A percentile compares a stretch with the other conserved stretches of the same genome.
These are phyloP conservation scores for Ceraclea dissimilis DNA, from an alignment of 2,888 invertebrate genomes.

Conservation along the genomic window DNA sequence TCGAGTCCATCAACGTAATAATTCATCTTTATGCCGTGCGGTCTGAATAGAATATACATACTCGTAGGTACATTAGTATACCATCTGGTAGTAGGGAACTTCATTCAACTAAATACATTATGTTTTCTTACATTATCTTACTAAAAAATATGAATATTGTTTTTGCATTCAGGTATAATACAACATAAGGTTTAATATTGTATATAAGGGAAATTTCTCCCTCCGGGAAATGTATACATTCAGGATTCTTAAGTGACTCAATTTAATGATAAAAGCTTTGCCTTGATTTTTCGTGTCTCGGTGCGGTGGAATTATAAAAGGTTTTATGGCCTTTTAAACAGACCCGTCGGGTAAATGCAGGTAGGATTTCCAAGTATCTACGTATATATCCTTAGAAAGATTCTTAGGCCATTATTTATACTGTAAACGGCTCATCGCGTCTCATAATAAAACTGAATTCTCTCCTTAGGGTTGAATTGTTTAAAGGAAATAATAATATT, in stretches of 20 bases:
- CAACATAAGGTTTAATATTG: too few relatives aligned
- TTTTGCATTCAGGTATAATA: too few relatives aligned
- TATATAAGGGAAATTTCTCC: not conserved
- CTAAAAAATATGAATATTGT: too few relatives aligned
- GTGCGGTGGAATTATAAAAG: slow-evolving; percentile 1
- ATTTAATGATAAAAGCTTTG: not conserved
- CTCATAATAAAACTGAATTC: not conserved
- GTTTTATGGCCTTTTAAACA: slow-evolving; percentile 1
- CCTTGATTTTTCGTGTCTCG: slow-evolving; percentile 1
- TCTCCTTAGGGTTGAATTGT: not conserved
- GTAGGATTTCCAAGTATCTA: too few relatives aligned
- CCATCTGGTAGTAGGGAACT: too few relatives aligned
- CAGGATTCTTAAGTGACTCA: not conserved
- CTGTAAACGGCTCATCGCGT: not conserved
- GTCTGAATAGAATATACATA: too few relatives aligned
- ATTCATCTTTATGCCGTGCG: too few relatives aligned
- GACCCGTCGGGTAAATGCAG: not conserved
- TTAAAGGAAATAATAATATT: not conserved
- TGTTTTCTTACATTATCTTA: too few relatives aligned
- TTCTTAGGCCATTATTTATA: not conserved
- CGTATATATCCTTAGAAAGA: slow-evolving; percentile 1
- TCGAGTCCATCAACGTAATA: too few relatives aligned
- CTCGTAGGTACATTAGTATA: too few relatives aligned
- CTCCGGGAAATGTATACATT: not conserved
- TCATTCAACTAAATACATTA: too few relatives aligned